These are phyloP conservation scores for honey bee (Apis mellifera) DNA, from an alignment of 1,140 invertebrate species.

Conservation along the genomic window DNA sequence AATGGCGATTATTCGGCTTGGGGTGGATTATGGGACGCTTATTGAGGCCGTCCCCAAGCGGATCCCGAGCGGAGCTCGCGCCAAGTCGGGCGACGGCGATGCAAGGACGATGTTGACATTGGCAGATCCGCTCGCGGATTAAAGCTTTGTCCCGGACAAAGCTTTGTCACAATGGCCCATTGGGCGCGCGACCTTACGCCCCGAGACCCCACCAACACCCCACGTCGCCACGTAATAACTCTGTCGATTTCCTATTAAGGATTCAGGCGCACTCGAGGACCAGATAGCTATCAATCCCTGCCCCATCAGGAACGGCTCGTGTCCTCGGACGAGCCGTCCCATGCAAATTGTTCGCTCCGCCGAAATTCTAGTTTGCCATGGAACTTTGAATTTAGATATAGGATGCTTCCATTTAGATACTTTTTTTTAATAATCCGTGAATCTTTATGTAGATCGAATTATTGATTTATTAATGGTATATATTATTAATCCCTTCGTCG, in stretches of 20 bases:
- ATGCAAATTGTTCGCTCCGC: background rate
- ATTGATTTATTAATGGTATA: too few relatives aligned
- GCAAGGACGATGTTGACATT: constrained; percentile 77
- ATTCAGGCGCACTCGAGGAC: constrained; percentile 57
- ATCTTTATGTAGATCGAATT: too few relatives aligned
- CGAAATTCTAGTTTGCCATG: background rate
- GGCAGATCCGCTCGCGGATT: constrained; percentile 77
- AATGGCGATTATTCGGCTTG: constrained; percentile 76
- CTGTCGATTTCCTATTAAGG: constrained; percentile 70
- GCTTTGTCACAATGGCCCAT: constrained; percentile 70
- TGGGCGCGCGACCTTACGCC: constrained; percentile 71
- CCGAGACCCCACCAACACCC: constrained; percentile 24
- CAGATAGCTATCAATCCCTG: constrained; percentile 40
- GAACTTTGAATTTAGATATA: too few relatives aligned
- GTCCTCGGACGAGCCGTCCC: constrained; percentile 1
- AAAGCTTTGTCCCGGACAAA: constrained; percentile 77
- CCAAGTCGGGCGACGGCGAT: constrained; percentile 33
- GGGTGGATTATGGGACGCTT: constrained; percentile 75
- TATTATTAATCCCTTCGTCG: too few relatives aligned
- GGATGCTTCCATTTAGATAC: background rate
- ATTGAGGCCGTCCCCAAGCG: constrained; percentile 65
- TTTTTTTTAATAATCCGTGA: too few relatives aligned
- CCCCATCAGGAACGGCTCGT: constrained; percentile 4
- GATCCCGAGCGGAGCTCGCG: constrained; percentile 14
- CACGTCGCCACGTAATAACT: constrained; percentile 67